phyloP scores from a whole-genome alignment of 2,888 invertebrate species.

The Tetragnatha montana region DNA sequence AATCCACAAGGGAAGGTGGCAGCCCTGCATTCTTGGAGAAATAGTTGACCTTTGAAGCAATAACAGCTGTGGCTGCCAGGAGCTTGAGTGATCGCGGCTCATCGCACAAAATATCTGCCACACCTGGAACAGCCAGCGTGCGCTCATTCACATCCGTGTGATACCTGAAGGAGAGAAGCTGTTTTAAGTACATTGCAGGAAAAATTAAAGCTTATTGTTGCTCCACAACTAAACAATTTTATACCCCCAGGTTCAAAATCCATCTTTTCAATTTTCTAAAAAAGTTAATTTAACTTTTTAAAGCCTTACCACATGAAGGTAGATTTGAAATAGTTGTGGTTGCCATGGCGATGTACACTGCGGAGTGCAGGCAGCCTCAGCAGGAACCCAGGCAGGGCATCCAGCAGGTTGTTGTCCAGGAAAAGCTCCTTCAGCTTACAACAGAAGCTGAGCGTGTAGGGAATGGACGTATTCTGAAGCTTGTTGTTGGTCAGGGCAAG shows the following conservation, averaged over 20 bases:
- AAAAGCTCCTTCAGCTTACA: constrained; percentile 75
- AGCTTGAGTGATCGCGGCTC: constrained; percentile 74
- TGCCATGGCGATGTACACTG: constrained; percentile 78
- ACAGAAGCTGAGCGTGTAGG: constrained; percentile 77
- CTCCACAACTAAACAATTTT: not conserved
- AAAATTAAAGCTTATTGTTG: too few species aligned
- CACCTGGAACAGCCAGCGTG: constrained; percentile 74
- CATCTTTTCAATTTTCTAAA: too few species aligned
- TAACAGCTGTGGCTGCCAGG: constrained; percentile 76
- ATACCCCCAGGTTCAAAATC: not conserved
- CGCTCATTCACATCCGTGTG: constrained; percentile 78
- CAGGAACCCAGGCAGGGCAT: constrained; percentile 78
- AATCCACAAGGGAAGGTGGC: constrained; percentile 76
- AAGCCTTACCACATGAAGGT: constrained; percentile 78
- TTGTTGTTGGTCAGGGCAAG: constrained; percentile 77
- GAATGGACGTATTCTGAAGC: constrained; percentile 77
- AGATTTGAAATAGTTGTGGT: constrained; percentile 78
- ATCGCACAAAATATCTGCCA: not conserved
- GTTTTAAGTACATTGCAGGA: too few species aligned
- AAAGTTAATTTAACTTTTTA: constrained; percentile 76
- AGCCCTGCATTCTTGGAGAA: constrained; percentile 74
- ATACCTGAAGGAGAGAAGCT: constrained; percentile 75
- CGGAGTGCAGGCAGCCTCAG: constrained; percentile 76
- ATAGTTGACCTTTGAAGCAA: constrained; percentile 76
- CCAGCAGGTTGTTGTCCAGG: constrained; percentile 78